Evolutionary conservation across 2,888 invertebrate genomes (phyloP), one percentile per base, ranked within the genome.

Genomic region (Amiota mariae): DNA sequence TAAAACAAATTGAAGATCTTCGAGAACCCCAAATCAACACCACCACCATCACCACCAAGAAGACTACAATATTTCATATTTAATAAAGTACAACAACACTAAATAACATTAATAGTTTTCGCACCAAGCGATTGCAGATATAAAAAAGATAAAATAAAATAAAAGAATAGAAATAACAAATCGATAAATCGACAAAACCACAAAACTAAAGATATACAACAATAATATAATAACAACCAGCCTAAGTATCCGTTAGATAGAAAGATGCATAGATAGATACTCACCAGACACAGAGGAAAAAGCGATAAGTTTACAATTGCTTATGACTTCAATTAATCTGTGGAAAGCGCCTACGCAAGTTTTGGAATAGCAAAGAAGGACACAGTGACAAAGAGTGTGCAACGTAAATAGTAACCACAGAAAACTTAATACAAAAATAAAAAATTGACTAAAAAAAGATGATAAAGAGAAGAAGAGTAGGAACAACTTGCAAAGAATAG

Each of bases 291-390:
- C 63, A 57, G n/a, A 56, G 47, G 75, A 74, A 77, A 73, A 85
- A 83, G 83, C 85, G 86, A 86, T 86, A 84, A 83, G 81, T 82
- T 83, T 85, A 85, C 84, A 85, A 86, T 83, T 84, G 84, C 82
- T 80, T 86, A 85, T 83, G 84, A 86, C 86, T 86, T 86, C 85
- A 85, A 84, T 84, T 84, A 84, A 84, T 86, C 86, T 84, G 86
- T 84, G 86, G 36, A 86, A 86, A 84, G 84, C 84, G 86, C 84
- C 84, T 84, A 84, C 86, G 86, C 84, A 85, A 75, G 71, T 36
- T 36, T 24, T 66, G n/a, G 11, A 46, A 36, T 36, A 36, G 36
- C 6, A 36, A 36, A 36, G 36, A 36, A 36, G 36, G 36, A 36
- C 36, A 36, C 6, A 36, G 2, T 0, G 36, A 6, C 36, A 36